phyloP scores from a whole-genome alignment of 2,888 invertebrate genomes.

The Sinotaia quadrata region DNA sequence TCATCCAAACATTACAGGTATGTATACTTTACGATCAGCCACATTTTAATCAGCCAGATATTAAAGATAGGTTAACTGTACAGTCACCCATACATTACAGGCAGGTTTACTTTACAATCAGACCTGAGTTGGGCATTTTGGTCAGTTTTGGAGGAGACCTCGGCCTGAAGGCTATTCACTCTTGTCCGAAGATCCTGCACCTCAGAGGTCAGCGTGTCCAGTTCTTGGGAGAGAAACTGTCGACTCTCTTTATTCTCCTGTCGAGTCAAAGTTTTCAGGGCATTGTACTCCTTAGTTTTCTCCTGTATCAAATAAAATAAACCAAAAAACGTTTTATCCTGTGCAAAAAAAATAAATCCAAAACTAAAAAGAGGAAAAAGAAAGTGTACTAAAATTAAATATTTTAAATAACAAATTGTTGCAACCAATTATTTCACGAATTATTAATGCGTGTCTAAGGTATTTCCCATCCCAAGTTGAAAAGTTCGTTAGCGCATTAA shows the following conservation, averaged over 20 bases:
- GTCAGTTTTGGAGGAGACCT: constrained; percentile 51
- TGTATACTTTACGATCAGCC: too few species aligned
- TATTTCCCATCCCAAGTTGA: too few species aligned
- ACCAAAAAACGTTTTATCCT: background rate
- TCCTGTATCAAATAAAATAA: constrained; percentile 42
- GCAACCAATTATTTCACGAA: too few species aligned
- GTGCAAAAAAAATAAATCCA: background rate
- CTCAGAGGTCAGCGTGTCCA: constrained; percentile 48
- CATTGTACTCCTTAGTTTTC: constrained; percentile 53
- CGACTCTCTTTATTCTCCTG: constrained; percentile 43
- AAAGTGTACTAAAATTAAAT: too few species aligned
- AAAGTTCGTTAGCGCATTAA: too few species aligned
- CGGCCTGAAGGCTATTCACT: constrained; percentile 47
- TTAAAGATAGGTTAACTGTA: too few species aligned
- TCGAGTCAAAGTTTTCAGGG: constrained; percentile 43
- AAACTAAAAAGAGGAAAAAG: background rate
- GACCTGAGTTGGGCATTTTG: constrained; percentile 55
- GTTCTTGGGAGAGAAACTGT: constrained; percentile 40
- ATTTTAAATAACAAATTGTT: too few species aligned
- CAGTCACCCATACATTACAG: too few species aligned
- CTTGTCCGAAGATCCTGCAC: constrained; percentile 44
- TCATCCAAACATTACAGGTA: too few species aligned
- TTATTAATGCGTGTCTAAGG: too few species aligned
- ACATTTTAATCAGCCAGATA: too few species aligned
- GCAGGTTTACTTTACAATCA: too few species aligned